Percentiles rank a stretch among this genome's conserved stretches.
phyloP scores from a whole-genome alignment of 2,888 invertebrate genomes.

The Tetranychus piercei region DNA sequence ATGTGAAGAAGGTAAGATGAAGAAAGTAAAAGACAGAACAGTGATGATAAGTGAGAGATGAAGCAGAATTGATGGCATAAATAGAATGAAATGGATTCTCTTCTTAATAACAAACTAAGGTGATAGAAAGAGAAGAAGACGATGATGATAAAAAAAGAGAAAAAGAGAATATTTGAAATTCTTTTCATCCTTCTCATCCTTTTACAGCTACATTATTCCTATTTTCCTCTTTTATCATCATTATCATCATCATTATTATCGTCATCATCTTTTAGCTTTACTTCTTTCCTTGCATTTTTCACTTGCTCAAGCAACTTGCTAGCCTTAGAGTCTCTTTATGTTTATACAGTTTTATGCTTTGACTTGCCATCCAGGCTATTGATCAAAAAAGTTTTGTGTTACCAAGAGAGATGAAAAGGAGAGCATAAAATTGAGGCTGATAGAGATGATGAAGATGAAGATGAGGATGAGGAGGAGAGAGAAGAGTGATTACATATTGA shows the following conservation, averaged over 20 bases:
- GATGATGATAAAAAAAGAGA: neutral
- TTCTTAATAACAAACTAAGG: neutral
- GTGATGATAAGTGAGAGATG: neutral
- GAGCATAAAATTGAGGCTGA: neutral
- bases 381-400: neutral
- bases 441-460: too few species aligned
- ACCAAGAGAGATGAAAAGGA: neutral
- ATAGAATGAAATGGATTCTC: neutral
- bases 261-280: constrained; percentile 4
- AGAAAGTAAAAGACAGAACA: neutral
- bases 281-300: neutral
- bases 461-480: neutral
- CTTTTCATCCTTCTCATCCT: neutral
- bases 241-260: constrained; percentile 1
- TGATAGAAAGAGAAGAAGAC: neutral
- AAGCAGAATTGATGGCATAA: neutral
- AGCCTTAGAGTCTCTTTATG: neutral
- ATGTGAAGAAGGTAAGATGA: neutral
- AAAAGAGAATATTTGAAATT: neutral
- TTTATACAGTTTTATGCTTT: neutral
- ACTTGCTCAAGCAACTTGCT: neutral
- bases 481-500: neutral
- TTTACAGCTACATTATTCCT: neutral
- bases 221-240: neutral
- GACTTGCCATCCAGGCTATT: neutral